Conservation (phyloP, 2,113 vertebrate species). For the Vicugna pacos region DNA sequence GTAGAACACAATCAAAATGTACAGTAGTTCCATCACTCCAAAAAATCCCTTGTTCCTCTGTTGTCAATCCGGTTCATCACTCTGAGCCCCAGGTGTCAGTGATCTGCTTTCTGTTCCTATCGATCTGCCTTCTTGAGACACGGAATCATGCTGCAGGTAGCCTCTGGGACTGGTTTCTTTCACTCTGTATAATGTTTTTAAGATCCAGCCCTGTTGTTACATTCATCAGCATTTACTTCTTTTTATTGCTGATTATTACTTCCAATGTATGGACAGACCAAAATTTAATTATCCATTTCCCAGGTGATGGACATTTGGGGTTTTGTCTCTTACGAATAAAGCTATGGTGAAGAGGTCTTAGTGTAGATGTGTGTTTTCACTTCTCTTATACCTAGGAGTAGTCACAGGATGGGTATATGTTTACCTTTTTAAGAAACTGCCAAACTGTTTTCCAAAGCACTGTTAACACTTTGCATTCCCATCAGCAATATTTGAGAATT, state of each 20-base stretch:
- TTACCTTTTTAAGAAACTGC: constrained; percentile 17
- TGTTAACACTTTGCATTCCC: not conserved
- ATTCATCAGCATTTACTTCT: not conserved
- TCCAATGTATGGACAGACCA: not conserved
- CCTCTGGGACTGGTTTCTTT: not conserved
- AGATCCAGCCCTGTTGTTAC: not conserved
- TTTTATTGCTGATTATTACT: constrained; percentile 23
- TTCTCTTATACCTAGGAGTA: not conserved
- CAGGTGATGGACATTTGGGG: not conserved
- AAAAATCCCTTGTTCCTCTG: not conserved
- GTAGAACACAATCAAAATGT: not conserved
- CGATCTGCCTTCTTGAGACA: not conserved
- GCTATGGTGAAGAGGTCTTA: not conserved
- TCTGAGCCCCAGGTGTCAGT: not conserved
- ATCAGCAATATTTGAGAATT: not conserved
- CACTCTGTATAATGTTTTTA: not conserved
- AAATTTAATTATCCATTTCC: not conserved
- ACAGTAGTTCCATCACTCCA: not conserved
- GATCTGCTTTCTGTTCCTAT: not conserved
- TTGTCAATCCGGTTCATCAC: not conserved
- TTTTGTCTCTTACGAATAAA: constrained; percentile 1
- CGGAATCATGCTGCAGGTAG: not conserved
- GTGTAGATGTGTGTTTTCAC: not conserved
- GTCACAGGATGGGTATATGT: not conserved
- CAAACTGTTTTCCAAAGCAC: not conserved